Conservation (phyloP, 2,888 invertebrate genomes). For the Andricus curvator region DNA sequence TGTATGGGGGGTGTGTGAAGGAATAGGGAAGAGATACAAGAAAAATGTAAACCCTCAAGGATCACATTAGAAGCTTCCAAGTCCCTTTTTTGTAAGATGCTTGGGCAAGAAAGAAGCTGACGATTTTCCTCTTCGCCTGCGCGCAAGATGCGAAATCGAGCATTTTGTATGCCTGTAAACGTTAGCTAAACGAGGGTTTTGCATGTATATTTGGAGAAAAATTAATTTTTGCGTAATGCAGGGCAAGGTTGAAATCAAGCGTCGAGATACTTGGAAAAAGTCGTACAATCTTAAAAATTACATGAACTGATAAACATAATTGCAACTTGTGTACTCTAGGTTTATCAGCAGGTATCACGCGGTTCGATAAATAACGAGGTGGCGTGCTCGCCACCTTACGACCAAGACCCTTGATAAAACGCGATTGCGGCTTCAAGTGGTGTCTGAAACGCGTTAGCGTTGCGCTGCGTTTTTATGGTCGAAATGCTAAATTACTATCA, state of each 20-base stretch:
- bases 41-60: too few species aligned
- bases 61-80: too few species aligned
- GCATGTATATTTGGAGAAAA: not conserved
- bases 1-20: too few species aligned
- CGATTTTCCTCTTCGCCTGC: too few species aligned
- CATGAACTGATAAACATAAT: conserved; percentile 31
- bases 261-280: not conserved
- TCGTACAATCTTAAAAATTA: conserved; percentile 17
- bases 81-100: too few species aligned
- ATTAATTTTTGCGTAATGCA: not conserved
- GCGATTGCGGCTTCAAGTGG: conserved; percentile 53
- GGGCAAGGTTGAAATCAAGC: not conserved
- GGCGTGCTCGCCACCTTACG: conserved; percentile 49
- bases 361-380: conserved; percentile 53
- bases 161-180: too few species aligned
- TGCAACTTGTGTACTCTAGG: conserved; percentile 33
- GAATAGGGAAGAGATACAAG: too few species aligned
- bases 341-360: conserved; percentile 30
- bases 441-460: conserved; percentile 45
- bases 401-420: conserved; percentile 44
- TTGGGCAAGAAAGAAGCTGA: too few species aligned
- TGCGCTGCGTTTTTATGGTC: conserved; percentile 41
- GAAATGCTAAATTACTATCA: conserved; percentile 49
- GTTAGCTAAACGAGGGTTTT: too few species aligned
- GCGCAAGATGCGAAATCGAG: too few species aligned